Base-by-base conservation (phyloP, 2,888 invertebrate genomes). In the Latrodectus elegans region DNA sequence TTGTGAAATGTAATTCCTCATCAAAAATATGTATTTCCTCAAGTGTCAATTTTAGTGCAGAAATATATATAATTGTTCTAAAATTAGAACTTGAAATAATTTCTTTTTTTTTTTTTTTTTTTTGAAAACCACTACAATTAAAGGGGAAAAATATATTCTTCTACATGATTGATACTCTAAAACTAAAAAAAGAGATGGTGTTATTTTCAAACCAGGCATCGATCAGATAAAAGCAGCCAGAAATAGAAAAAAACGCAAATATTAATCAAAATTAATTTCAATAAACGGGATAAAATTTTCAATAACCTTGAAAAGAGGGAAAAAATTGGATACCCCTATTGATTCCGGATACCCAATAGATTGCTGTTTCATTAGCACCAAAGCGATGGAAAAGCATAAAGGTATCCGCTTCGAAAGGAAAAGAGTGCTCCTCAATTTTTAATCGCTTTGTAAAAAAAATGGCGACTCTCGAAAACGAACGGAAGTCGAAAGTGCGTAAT, bases 281-380 rank as follows among this genome's bases (percentile, higher is more conserved):
- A 60, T 15, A 12, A 60, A 12, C 6, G 60, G 60, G n/a, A 60
- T 60, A 60, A 60, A 60, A 60, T 15, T 60, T 60, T 60, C 60
- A 60, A 60, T 60, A 15, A 60, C n/a, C 6, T 60, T n/a, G 14
- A 15, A 15, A 12, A 12, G 60, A 6, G 12, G 12, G 6, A 60
- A 60, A 60, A 60, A 60, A 12, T 11, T 60, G 38, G 38, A 38
- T 38, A 38, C 38, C 15, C n/a, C n/a, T n/a, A 60, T 60, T 60
- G 60, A 60, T 60, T 60, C n/a, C 60, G n/a, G n/a, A 60, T 60
- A 60, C n/a, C n/a, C 60, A n/a, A 60, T 60, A 60, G n/a, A 60
- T 60, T 60, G 38, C 60, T n/a, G 60, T 60, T 60, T 60, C 60
- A 60, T 60, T 60, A 60, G 60, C 14, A n/a, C n/a, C 60, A 60